phyloP scores from a whole-genome alignment of 2,888 invertebrate genomes.

The Junonia oenone region DNA sequence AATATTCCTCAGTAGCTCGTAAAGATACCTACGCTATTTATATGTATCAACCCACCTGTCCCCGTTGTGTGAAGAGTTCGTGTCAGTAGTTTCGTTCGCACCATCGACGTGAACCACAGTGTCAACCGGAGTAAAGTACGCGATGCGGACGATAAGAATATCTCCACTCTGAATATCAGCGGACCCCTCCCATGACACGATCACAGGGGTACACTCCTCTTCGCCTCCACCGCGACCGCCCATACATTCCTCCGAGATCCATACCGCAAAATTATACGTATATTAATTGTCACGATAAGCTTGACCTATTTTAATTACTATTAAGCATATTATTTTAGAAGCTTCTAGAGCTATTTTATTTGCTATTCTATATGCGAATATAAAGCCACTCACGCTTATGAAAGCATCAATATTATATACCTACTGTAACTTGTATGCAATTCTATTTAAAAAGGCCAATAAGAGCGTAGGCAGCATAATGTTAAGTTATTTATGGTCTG shows the following conservation, averaged over 20 bases:
- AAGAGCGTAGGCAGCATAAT: neutral
- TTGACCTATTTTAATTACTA: too few relatives aligned
- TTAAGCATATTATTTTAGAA: too few relatives aligned
- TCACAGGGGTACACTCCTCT: slow-evolving; percentile 78
- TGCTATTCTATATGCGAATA: too few relatives aligned
- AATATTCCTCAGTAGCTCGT: slow-evolving; percentile 13
- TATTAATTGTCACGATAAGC: slow-evolving; percentile 8
- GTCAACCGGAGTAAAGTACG: slow-evolving; percentile 79
- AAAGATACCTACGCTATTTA: slow-evolving; percentile 6
- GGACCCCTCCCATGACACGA: slow-evolving; percentile 83
- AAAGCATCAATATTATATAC: neutral
- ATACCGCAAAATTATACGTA: slow-evolving; percentile 46
- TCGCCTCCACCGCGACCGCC: slow-evolving; percentile 43
- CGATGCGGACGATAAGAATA: slow-evolving; percentile 84
- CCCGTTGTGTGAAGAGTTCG: slow-evolving; percentile 48
- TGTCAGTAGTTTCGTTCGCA: slow-evolving; percentile 47
- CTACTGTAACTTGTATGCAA: neutral
- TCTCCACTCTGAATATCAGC: slow-evolving; percentile 86
- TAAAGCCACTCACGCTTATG: neutral
- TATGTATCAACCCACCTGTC: slow-evolving; percentile 41
- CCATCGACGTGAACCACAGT: slow-evolving; percentile 39
- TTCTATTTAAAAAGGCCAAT: neutral
- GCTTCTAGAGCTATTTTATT: too few relatives aligned
- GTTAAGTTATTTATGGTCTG: neutral
- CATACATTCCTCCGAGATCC: slow-evolving; percentile 67